Percentiles rank a stretch among this genome's conserved stretches.
These are phyloP conservation scores for Parotocinclus haroldoi DNA, from an alignment of 2,797 vertebrate genomes.

Conservation along the genomic window DNA sequence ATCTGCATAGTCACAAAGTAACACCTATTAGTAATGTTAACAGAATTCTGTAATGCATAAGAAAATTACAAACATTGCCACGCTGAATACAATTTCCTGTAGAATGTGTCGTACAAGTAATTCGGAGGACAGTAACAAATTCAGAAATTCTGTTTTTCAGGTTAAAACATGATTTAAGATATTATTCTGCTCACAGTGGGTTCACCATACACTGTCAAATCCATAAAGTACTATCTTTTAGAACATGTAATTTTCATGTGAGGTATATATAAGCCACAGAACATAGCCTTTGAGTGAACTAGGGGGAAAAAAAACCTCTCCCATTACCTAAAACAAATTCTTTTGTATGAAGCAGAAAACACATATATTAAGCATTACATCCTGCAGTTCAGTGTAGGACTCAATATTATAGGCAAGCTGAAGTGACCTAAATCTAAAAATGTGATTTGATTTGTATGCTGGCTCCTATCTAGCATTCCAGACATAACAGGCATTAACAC, in stretches of 20 bases:
- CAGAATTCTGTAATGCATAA: too few species aligned
- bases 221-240: background rate
- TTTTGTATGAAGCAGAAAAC: background rate
- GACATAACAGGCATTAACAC: background rate
- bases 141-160: too few species aligned
- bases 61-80: too few species aligned
- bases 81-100: too few species aligned
- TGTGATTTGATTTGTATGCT: slow-evolving; percentile 1
- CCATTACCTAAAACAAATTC: background rate
- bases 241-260: background rate
- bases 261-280: background rate
- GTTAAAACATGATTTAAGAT: background rate
- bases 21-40: too few species aligned
- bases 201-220: background rate
- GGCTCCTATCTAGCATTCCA: slow-evolving; percentile 16
- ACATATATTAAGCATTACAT: background rate
- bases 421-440: slow-evolving; percentile 7
- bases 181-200: background rate
- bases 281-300: background rate
- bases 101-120: too few species aligned
- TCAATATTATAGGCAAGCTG: background rate
- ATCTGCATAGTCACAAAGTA: too few species aligned
- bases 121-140: too few species aligned
- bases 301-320: background rate
- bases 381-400: background rate